phyloP scores from a whole-genome alignment of 2,888 invertebrate genomes.

The Tiliacea aurago region DNA sequence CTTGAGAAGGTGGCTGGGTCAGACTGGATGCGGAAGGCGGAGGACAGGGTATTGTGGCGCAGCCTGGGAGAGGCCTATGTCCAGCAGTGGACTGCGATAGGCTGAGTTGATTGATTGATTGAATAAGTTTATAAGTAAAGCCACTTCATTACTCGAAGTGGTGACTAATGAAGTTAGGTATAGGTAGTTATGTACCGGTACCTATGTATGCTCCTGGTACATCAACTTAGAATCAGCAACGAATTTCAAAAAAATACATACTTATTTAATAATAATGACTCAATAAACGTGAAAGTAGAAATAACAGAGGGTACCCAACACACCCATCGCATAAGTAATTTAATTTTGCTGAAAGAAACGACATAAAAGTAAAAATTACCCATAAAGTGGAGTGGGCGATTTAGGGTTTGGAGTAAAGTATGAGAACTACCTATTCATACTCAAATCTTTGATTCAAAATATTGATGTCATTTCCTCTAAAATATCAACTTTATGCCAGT shows the following conservation, averaged over 20 bases:
- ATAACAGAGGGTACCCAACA: conserved; percentile 27
- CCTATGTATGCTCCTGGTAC: neutral
- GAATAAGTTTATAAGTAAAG: too few relatives aligned
- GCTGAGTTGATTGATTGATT: too few relatives aligned
- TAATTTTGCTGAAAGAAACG: conserved; percentile 82
- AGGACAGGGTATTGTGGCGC: too few relatives aligned
- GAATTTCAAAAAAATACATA: conserved; percentile 4
- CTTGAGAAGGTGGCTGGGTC: too few relatives aligned
- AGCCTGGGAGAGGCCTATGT: too few relatives aligned
- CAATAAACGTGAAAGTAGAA: conserved; percentile 43
- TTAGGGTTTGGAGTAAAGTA: conserved; percentile 35
- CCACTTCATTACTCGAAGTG: too few relatives aligned
- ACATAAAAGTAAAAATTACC: conserved; percentile 82
- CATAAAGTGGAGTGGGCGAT: conserved; percentile 78
- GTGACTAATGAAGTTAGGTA: neutral
- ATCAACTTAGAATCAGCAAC: neutral
- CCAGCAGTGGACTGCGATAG: too few relatives aligned
- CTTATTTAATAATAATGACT: conserved; percentile 40
- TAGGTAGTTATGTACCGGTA: too few relatives aligned
- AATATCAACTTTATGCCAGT: neutral
- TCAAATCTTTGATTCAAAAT: neutral
- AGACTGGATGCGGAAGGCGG: too few relatives aligned
- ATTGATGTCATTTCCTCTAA: neutral
- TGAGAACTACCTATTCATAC: neutral
- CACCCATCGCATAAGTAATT: conserved; percentile 74